Base-by-base conservation (phyloP, 2,888 invertebrate species). In the Chrysolina haemoptera region DNA sequence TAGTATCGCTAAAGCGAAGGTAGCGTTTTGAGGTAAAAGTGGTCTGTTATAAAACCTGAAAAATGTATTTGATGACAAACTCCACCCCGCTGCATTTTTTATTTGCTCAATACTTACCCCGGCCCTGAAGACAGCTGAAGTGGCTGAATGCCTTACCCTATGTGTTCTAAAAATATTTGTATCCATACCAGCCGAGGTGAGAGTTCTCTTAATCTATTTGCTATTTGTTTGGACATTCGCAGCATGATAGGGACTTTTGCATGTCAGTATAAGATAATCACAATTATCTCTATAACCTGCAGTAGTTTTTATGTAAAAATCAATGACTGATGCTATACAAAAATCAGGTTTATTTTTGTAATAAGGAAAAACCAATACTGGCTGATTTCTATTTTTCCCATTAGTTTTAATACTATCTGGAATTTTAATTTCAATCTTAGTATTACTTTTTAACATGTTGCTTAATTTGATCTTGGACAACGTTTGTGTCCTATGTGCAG, bases 21-120 rank as follows among this genome's bases (percentile, higher is more conserved):
- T 62, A 20, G 62, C 69, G 9, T 46, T 41, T 41, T 22, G 46
- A 9, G 59, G 35, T 62, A 14, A 20, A 55, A 62, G n/a, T 35
- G 48, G 70, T 22, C 70, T 63, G 10, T 70, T 70, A 50, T 70
- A 70, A 64, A 64, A 70, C n/a, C 40, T 70, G 9, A 64, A 63
- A 41, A 64, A 70, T 5, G 70, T 64, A n/a, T 62, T 64, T 10
- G 69, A 69, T 48, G 43, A n/a, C 14, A 35, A 18, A 62, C 43
- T 63, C 50, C 64, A 70, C 20, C 64, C 50, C n/a, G 70, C 70
- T 50, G 70, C 43, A 22, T 62, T 62, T 18, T 50, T 46, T 27
- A 64, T 64, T 50, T 20, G 22, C 14, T 67, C 53, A 11, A 67
- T 22, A 40, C 9, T 22, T 27, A 67, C 67, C n/a, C 67, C 67